These are phyloP conservation scores for Phalacrocorax aristotelis DNA, from an alignment of 2,113 vertebrate genomes.

Conservation along the genomic window DNA sequence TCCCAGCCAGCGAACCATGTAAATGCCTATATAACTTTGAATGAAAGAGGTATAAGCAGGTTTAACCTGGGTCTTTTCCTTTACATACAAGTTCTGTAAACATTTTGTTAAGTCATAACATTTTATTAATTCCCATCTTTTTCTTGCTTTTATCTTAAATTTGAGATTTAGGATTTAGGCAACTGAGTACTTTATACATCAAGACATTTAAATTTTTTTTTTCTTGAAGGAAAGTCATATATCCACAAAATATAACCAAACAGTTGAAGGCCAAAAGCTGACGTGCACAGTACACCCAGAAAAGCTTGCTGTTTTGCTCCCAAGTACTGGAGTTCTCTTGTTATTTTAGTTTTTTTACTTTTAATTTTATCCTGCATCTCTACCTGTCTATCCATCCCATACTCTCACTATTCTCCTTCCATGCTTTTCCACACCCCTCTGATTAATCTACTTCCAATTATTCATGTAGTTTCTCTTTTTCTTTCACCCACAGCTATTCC, in stretches of 20 bases:
- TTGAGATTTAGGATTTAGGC: not conserved
- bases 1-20: fast-evolving
- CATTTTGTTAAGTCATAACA: not conserved
- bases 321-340: not conserved
- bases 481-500: not conserved
- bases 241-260: not conserved
- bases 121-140: not conserved
- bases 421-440: not conserved
- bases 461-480: not conserved
- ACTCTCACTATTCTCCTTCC: not conserved
- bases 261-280: not conserved
- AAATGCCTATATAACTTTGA: not conserved
- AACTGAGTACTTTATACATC: not conserved
- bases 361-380: not conserved
- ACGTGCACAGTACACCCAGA: fast-evolving
- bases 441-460: not conserved
- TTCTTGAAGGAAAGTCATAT: not conserved
- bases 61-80: not conserved
- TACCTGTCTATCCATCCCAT: not conserved
- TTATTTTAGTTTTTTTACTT: not conserved
- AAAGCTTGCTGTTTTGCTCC: not conserved
- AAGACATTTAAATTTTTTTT: not conserved
- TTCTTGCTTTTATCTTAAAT: not conserved
- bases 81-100: not conserved
- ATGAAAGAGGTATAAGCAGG: not conserved